A percentile compares a stretch with the other conserved stretches of the same genome.
These are phyloP conservation scores for Neosilurus hyrtlii DNA, from an alignment of 2,797 vertebrate species.

Conservation along the genomic window DNA sequence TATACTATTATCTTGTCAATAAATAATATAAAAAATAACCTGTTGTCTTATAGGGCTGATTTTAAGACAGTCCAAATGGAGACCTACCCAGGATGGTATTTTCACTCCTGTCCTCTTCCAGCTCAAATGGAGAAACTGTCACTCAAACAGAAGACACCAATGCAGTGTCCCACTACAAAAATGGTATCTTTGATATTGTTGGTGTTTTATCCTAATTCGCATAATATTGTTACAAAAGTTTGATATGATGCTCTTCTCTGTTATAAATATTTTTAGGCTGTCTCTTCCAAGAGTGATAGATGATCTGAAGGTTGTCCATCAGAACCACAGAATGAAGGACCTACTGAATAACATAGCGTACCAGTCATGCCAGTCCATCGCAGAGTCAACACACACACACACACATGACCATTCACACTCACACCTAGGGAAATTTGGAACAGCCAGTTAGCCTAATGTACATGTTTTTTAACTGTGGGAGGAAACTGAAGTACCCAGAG, in stretches of 20 bases:
- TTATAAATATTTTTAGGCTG: slow-evolving; percentile 8
- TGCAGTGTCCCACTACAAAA: background rate
- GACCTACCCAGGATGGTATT: slow-evolving; percentile 64
- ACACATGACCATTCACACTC: too few species aligned
- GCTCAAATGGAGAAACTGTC: slow-evolving; percentile 35
- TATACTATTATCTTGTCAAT: background rate
- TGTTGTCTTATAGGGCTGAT: slow-evolving; percentile 64
- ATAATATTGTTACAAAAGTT: background rate
- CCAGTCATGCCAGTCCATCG: too few species aligned
- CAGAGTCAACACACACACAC: too few species aligned
- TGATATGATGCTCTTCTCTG: background rate
- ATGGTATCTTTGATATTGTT: background rate
- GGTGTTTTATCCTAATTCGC: background rate
- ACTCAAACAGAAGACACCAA: background rate
- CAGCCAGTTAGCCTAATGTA: too few species aligned
- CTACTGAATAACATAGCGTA: too few species aligned
- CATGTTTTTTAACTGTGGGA: too few species aligned
- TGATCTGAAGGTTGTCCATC: background rate
- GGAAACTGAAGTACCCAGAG: too few species aligned
- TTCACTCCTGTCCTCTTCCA: slow-evolving; percentile 24
- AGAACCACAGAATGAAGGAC: background rate
- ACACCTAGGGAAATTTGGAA: too few species aligned
- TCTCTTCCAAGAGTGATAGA: background rate
- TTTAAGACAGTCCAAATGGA: slow-evolving; percentile 71
- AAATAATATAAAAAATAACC: background rate